These are phyloP conservation scores for Porites divaricata DNA, from an alignment of 92 coral and sea anemone genomes.

Conservation along the genomic window DNA sequence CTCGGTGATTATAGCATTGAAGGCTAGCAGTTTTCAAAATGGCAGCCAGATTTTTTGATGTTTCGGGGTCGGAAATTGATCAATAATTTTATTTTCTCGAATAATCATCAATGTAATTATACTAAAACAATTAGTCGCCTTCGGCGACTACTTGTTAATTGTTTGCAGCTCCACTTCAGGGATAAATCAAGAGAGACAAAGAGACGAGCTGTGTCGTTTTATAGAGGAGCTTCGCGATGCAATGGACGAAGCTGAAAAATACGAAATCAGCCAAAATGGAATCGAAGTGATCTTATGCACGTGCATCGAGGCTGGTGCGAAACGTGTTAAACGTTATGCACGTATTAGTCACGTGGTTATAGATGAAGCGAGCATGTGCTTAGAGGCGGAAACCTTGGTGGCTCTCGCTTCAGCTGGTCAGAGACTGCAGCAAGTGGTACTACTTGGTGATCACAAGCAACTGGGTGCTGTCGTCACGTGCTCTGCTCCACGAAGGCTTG, in stretches of 20 bases:
- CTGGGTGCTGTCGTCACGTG: slow-evolving; percentile 78
- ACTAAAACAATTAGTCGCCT: too few relatives aligned
- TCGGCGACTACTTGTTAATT: not conserved
- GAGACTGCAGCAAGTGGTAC: slow-evolving; percentile 76
- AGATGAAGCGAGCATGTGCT: slow-evolving; percentile 92
- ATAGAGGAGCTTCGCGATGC: slow-evolving; percentile 59
- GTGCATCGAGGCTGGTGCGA: slow-evolving; percentile 91
- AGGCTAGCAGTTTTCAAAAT: too few relatives aligned
- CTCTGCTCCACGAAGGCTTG: slow-evolving; percentile 72
- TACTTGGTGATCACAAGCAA: slow-evolving; percentile 85
- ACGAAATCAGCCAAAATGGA: slow-evolving; percentile 73
- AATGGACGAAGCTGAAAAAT: slow-evolving; percentile 79
- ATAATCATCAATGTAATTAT: too few relatives aligned
- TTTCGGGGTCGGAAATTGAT: too few relatives aligned
- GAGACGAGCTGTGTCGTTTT: slow-evolving; percentile 48
- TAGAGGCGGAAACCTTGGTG: slow-evolving; percentile 85
- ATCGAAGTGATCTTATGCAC: slow-evolving; percentile 86
- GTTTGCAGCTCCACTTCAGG: slow-evolving; percentile 14
- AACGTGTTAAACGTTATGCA: slow-evolving; percentile 77
- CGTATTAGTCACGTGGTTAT: slow-evolving; percentile 79
- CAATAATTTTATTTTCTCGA: too few relatives aligned
- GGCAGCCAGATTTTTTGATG: too few relatives aligned
- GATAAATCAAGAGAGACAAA: slow-evolving; percentile 26
- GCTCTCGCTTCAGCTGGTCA: slow-evolving; percentile 76
- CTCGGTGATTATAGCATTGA: too few relatives aligned